A percentile compares a stretch with the other conserved stretches of the same genome.
These are phyloP conservation scores for Grapholita molesta DNA, from an alignment of 1,140 invertebrate genomes.

Conservation along the genomic window DNA sequence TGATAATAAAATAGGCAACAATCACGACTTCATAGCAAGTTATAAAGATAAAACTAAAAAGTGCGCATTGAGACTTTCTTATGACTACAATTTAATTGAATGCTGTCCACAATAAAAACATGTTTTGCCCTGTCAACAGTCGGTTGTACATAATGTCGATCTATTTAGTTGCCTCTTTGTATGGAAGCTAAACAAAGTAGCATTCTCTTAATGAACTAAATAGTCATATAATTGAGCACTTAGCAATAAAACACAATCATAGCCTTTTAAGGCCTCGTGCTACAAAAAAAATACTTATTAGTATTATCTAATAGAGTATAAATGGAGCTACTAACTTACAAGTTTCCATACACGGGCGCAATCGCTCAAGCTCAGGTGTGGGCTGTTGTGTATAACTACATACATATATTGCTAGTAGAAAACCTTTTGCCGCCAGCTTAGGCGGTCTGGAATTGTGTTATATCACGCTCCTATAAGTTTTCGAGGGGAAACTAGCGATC, in stretches of 20 bases:
- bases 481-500: not conserved
- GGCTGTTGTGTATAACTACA: not conserved
- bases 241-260: slow-evolving; percentile 1
- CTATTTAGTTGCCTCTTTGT: not conserved
- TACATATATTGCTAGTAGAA: not conserved
- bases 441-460: not conserved
- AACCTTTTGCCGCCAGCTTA: not conserved
- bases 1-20: too few species aligned
- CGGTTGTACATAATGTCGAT: not conserved
- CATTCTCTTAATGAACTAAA: not conserved
- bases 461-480: not conserved
- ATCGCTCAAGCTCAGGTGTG: slow-evolving; percentile 10
- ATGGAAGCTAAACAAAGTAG: not conserved
- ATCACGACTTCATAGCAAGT: too few species aligned
- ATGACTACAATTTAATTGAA: too few species aligned
- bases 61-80: too few species aligned
- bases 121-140: not conserved
- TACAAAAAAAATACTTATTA: not conserved
- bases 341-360: slow-evolving; percentile 2
- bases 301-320: slow-evolving; percentile 9
- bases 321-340: not conserved
- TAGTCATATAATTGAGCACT: not conserved
- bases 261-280: not conserved
- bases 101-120: not conserved
- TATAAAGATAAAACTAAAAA: too few species aligned